Evolutionary conservation across 2,113 vertebrate species (phyloP).

Genomic region (Eudyptes chrysolophus): DNA sequence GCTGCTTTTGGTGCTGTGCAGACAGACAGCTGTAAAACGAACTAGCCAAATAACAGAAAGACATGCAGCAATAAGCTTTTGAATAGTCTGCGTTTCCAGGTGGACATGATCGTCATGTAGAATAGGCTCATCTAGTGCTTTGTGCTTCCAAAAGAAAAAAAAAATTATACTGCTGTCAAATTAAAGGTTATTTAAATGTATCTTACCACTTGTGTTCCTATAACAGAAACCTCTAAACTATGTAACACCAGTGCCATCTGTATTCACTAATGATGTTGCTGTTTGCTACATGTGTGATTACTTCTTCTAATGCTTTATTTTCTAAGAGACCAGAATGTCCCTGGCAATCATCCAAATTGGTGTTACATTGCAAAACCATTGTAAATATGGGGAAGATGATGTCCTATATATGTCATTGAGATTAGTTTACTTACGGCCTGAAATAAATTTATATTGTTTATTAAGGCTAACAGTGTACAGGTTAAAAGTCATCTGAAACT

Average conservation of each 20-base stretch:
- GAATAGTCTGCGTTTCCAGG: neutral
- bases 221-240: neutral
- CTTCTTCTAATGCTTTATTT: neutral
- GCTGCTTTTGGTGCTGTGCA: neutral
- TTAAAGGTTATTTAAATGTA: neutral
- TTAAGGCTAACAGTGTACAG: neutral
- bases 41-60: rapidly evolving
- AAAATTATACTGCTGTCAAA: neutral
- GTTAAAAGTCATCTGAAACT: neutral
- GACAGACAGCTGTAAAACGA: rapidly evolving
- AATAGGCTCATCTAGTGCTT: neutral
- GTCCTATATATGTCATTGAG: neutral
- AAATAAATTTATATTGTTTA: neutral
- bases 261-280: neutral
- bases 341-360: neutral
- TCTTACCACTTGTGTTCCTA: neutral
- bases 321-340: neutral
- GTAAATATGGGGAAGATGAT: neutral
- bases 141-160: neutral
- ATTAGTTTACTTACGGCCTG: neutral
- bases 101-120: neutral
- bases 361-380: neutral
- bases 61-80: rapidly evolving
- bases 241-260: neutral
- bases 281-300: neutral